phyloP scores from a whole-genome alignment of 2,113 vertebrate species.

The Elanoides forficatus region DNA sequence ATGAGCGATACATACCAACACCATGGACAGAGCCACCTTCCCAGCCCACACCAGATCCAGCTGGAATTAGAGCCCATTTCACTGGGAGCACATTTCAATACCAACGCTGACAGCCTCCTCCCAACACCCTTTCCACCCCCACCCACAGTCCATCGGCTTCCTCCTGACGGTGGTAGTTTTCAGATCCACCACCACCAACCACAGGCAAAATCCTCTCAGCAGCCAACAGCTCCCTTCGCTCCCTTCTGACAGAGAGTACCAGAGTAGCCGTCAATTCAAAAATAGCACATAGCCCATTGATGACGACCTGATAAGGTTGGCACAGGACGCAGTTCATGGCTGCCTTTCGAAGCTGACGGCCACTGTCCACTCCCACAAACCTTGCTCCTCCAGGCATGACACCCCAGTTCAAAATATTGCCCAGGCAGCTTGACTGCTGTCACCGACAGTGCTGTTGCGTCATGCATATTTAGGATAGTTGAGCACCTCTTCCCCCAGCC shows the following conservation, averaged over 20 bases:
- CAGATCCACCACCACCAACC: not conserved
- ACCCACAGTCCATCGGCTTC: not conserved
- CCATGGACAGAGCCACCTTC: not conserved
- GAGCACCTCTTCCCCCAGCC: not conserved
- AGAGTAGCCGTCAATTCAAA: not conserved
- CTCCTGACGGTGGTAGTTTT: not conserved
- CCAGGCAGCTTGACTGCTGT: not conserved
- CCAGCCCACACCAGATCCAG: not conserved
- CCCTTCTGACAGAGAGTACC: not conserved
- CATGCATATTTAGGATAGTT: not conserved
- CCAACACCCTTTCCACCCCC: not conserved
- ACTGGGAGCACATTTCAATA: not conserved
- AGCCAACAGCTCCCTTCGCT: not conserved
- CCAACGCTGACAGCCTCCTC: not conserved
- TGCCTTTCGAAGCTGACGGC: not conserved
- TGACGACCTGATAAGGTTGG: not conserved
- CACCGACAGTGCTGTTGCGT: not conserved
- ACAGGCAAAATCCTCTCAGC: not conserved
- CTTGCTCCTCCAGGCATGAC: not conserved
- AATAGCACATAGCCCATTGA: not conserved
- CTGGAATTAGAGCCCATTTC: not conserved
- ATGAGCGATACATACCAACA: rapidly evolving
- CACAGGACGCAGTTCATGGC: not conserved
- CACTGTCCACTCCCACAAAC: not conserved
- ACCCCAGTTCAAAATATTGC: not conserved